Percentiles rank a stretch among this genome's conserved stretches.
These are phyloP conservation scores for Myotis daubentonii DNA, from an alignment of 2,797 vertebrate species.

Conservation along the genomic window DNA sequence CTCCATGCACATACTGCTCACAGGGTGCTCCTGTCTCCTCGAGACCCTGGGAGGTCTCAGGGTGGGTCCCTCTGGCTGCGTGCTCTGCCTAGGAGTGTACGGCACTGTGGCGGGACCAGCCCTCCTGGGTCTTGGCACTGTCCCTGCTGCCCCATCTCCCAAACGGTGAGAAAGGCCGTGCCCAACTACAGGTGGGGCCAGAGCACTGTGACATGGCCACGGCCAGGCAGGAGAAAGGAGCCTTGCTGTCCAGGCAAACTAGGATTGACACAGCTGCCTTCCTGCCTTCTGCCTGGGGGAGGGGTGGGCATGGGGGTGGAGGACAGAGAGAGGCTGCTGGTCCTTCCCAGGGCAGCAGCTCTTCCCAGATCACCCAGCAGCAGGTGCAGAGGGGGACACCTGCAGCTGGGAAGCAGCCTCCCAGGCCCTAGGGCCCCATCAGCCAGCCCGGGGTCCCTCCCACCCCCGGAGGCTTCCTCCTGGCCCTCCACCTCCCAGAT, in stretches of 20 bases:
- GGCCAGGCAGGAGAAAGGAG: not conserved
- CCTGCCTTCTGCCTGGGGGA: not conserved
- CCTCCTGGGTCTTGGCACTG: not conserved
- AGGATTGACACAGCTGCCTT: rapidly evolving
- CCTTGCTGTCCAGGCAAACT: not conserved
- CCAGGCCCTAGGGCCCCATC: not conserved
- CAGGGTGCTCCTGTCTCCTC: not conserved
- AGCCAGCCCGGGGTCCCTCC: not conserved
- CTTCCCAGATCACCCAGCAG: not conserved
- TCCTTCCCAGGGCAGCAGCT: not conserved
- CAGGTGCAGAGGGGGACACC: rapidly evolving
- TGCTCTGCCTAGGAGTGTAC: rapidly evolving
- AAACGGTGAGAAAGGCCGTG: not conserved
- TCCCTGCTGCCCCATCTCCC: not conserved
- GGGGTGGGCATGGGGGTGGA: not conserved
- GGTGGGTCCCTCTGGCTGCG: not conserved
- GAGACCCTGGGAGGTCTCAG: not conserved
- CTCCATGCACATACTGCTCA: not conserved
- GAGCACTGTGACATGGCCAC: not conserved
- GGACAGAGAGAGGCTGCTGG: not conserved
- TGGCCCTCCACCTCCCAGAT: rapidly evolving
- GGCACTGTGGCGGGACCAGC: not conserved
- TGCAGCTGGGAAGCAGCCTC: not conserved
- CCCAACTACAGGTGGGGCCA: not conserved
- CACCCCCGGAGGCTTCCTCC: not conserved